phyloP scores from a whole-genome alignment of 2,113 vertebrate genomes.

The Psephotus haematonotus region DNA sequence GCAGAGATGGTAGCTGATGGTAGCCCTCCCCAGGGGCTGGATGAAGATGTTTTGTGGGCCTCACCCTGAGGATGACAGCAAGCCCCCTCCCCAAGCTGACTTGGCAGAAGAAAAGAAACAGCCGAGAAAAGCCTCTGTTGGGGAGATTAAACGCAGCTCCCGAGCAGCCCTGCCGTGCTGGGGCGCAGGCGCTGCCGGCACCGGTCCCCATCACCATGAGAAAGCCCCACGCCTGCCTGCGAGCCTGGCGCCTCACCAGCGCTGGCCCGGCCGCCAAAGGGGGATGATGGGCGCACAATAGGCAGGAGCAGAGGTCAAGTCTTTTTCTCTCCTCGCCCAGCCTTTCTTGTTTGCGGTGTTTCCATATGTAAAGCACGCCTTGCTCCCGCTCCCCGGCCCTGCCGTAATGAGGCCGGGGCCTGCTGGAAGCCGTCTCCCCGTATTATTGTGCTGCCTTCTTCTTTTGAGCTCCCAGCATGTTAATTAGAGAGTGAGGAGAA shows the following conservation, averaged over 20 bases:
- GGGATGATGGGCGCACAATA: conserved; percentile 59
- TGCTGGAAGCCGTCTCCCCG: conserved; percentile 71
- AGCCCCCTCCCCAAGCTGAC: neutral
- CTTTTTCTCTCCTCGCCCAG: conserved; percentile 66
- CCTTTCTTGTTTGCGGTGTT: conserved; percentile 73
- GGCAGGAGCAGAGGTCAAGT: conserved; percentile 67
- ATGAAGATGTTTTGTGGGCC: neutral
- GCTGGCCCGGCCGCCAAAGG: neutral
- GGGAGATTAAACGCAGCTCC: neutral
- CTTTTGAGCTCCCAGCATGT: conserved; percentile 78
- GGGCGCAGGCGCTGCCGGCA: neutral
- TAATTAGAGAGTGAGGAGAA: conserved; percentile 85
- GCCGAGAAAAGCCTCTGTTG: neutral
- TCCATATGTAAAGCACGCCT: conserved; percentile 71
- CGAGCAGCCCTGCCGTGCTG: accelerated
- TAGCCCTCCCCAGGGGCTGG: neutral
- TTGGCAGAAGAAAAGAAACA: neutral
- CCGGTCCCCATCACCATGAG: neutral
- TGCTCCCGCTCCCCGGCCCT: conserved; percentile 64
- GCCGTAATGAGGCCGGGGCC: conserved; percentile 77
- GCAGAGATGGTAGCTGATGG: accelerated
- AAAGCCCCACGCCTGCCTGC: neutral
- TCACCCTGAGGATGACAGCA: neutral
- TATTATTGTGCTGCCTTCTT: conserved; percentile 76
- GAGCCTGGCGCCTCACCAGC: neutral